Evolutionary conservation across 2,113 vertebrate species (phyloP).

Genomic region (Catharus bicknelli): DNA sequence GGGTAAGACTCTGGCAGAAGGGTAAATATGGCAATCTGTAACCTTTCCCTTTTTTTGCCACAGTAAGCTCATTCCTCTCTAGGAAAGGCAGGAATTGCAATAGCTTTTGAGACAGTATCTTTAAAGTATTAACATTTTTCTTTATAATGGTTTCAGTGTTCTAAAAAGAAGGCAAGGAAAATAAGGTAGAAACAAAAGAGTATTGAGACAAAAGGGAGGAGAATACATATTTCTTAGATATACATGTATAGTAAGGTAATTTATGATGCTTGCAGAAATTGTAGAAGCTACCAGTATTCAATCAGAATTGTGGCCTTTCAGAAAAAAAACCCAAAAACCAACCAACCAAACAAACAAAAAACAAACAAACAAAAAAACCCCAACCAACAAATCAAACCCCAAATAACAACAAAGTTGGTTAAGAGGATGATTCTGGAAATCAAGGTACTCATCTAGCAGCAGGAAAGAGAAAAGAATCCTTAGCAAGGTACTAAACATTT

Average conservation of each 20-base stretch:
- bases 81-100: background rate
- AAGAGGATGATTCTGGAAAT: background rate
- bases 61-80: background rate
- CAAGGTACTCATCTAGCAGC: background rate
- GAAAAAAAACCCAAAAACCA: background rate
- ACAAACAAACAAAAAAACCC: too few species aligned
- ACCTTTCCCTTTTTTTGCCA: background rate
- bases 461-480: background rate
- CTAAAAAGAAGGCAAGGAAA: background rate
- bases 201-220: background rate
- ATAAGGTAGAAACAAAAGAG: background rate
- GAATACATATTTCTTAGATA: background rate
- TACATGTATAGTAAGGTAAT: background rate
- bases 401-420: background rate
- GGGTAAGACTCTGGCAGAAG: background rate
- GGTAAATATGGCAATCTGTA: background rate
- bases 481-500: background rate
- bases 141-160: background rate
- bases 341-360: too few species aligned
- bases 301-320: background rate
- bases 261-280: background rate
- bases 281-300: background rate
- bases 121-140: background rate
- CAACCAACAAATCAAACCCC: background rate
- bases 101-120: background rate